These are phyloP conservation scores for Myiotriccus ornatus DNA, from an alignment of 2,797 vertebrate species.

Conservation along the genomic window DNA sequence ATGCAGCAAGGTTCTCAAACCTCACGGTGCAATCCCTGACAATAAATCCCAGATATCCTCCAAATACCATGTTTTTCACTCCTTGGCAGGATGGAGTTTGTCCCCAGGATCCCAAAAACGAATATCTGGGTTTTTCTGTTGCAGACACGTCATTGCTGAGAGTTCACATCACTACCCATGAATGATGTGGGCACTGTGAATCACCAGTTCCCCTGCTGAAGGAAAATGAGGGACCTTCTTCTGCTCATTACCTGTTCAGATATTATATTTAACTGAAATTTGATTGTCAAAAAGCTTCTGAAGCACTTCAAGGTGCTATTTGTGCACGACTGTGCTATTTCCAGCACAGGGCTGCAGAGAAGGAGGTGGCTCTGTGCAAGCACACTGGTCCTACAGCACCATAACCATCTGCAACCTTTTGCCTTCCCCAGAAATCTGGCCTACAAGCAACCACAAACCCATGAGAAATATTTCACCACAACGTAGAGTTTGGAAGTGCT, in stretches of 20 bases:
- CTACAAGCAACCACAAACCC: background rate
- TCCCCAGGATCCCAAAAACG: background rate
- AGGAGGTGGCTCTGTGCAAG: background rate
- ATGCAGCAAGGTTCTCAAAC: background rate
- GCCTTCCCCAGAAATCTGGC: background rate
- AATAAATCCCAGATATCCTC: background rate
- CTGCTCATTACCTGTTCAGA: background rate
- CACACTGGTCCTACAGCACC: background rate
- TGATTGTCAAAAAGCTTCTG: background rate
- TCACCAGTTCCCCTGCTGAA: background rate
- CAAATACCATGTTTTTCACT: fast-evolving
- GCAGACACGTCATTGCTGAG: fast-evolving
- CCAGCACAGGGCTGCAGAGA: background rate
- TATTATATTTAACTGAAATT: background rate
- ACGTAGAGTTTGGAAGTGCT: background rate
- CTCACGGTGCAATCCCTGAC: background rate
- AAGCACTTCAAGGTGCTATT: background rate
- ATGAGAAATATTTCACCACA: background rate
- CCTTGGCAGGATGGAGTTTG: background rate
- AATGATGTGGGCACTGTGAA: background rate
- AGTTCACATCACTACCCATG: background rate
- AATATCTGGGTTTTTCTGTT: background rate
- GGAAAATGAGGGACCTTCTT: background rate
- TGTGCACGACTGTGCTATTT: fast-evolving
- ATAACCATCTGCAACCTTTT: background rate